Base-by-base conservation (phyloP, 2,888 invertebrate species). In the Perithous albicinctus region DNA sequence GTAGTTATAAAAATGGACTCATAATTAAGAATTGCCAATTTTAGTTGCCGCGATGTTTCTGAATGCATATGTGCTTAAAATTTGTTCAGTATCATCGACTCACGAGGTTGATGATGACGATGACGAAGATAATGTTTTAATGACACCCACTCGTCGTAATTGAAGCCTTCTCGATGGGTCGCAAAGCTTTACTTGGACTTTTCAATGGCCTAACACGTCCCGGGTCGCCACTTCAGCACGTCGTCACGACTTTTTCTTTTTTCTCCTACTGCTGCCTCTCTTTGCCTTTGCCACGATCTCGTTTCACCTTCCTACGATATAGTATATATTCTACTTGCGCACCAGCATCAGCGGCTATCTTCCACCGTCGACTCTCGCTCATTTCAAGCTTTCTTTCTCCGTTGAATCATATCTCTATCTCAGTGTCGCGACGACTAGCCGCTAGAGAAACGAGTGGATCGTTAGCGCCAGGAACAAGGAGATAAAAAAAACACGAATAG, bases 211-310 rank as follows among this genome's bases (percentile, higher is more conserved):
- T n/a, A 26, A 48, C 80, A 63, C 66, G 67, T 59, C 43, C 66
- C 66, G 41, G 59, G 56, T 56, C 73, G 77, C 73, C 84, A 85
- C 85, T 86, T 84, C 76, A 83, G 82, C 87, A 86, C 86, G 85
- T 85, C 80, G 48, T 54, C 54, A 26, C 15, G 64, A 72, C 63
- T 84, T 83, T 81, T 51, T 46, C n/a, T 32, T 43, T 15, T 59
- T 35, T 51, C n/a, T 38, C 56, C 10, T 70, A 59, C 18, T 59
- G 59, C 54, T 6, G 12, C 26, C 23, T 51, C 69, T 20, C 32
- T 43, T 23, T 56, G 23, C 38, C 38, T 20, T 12, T n/a, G 46
- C 48, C 48, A 48, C 8, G 29, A 74, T 23, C 38, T 63, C 48
- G 43, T 59, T 26, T 41, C 67, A 32, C 26, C 51, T 69, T 61